Evolutionary conservation across 2,113 vertebrate genomes (phyloP), one percentile per base, ranked within the genome.

Genomic region (Ptychochromis oligacanthus): DNA sequence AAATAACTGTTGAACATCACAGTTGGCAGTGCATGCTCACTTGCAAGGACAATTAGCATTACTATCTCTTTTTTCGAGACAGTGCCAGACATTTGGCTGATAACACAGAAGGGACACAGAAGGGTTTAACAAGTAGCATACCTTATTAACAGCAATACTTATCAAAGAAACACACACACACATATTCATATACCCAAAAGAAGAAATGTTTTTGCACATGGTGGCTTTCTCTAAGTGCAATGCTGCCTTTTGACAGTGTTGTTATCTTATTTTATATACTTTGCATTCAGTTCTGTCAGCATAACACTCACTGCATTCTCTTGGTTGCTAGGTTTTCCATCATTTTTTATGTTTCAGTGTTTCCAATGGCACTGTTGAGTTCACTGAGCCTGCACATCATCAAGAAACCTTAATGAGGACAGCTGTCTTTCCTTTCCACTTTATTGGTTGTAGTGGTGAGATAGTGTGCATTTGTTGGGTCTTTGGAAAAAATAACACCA

Each of bases 1-100:
- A 72, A 84, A 67, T 70, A 36, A 62, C 18, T 82, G 26, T 75
- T 75, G 64, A 55, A 46, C 40, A 85, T 56, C 77, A 75, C 81
- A 86, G 26, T 77, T 83, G 55, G 54, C n/a, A 52, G 10, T 46
- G 31, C 40, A 34, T 59, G 24, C 15, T 85, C 24, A 65, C 9
- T 82, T 83, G 72, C 38, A 72, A 13, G 38, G 22, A 20, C 13
- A 83, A 62, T 72, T 74, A 82, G 70, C 55, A 72, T 34, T 24
- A 75, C 38, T 79, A 20, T 76, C 9, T 20, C 36, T 59, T 77
- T 67, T 82, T 74, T 74, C 22, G 20, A 6, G 18, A 61, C 43
- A 31, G 64, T 70, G 43, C 43, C 24, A 70, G 43, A 70, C 43
- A 52, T 20, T 70, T 70, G 43, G 24, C 3, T 70, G 43, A 52